Evolutionary conservation across 2,888 invertebrate genomes (phyloP), one percentile per base, ranked within the genome.

Genomic region (Andrena praecox): DNA sequence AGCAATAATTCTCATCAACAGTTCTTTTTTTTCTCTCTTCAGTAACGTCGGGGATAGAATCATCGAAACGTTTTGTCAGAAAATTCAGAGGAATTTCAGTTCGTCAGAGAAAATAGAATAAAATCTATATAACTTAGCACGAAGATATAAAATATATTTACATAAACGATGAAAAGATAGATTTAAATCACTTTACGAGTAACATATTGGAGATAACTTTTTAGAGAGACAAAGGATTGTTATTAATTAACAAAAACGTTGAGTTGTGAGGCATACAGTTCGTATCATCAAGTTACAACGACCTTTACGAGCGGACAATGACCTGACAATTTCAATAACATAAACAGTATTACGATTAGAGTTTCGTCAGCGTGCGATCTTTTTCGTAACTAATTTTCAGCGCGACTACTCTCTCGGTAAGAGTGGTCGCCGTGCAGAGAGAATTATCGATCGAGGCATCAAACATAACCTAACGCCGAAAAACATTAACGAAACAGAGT

Each of bases 291-390:
- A 74, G 80, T 86, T 87, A 79, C 86, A 85, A 87, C 68, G 87
- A 87, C 85, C 86, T 85, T 80, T 79, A 80, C 52, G 66, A 69
- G 66, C 71, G 87, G 86, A 77, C 87, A 80, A 87, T 87, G 84
- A 86, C 87, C 87, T 54, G 77, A 81, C 76, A 79, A 81, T 86
- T 87, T 86, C 86, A 87, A 83, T 83, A 80, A 77, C 85, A 71
- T 82, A 83, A 86, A 80, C 86, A 80, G 77, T 75, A 24, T 54
- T 35, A 54, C 60, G 82, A 71, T 64, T 62, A 68, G 56, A 67
- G 73, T 82, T 77, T 74, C 77, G 66, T 82, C 81, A 81, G 24
- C 72, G 10, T 8, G 27, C 80, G 82, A 54, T 54, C 48, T 42
- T 66, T 33, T 33, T 67, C 54, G 56, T 52, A 82, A 80, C 80